Base-by-base conservation (phyloP, 1,140 invertebrate genomes). In the Prorops nasuta region DNA sequence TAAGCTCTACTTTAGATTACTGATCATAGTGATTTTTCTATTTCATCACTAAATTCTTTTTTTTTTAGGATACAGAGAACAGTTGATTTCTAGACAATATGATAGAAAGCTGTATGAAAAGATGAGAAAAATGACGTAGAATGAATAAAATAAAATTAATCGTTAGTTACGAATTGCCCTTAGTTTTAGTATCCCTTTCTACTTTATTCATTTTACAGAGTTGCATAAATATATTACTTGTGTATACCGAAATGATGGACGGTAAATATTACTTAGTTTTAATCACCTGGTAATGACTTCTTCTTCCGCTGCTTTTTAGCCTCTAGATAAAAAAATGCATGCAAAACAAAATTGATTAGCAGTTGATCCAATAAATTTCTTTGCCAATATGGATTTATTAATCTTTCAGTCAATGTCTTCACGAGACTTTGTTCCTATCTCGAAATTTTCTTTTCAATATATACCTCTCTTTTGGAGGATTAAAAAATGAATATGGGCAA, bases 241-340 rank as follows among this genome's bases (percentile, higher is more conserved):
- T 45, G 31, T 37, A 49, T 36, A 58, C 39, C 38, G 21, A 64
- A 32, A 40, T 47, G 43, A 57, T 55, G 38, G 42, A 54, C 41
- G 57, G 12, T 49, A 56, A 56, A 49, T 40, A 48, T 64, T 66
- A 69, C 62, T 75, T 62, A 70, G 62, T 69, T 63, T 67, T 68
- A 78, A 71, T 91, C 88, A 91, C 88, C 89, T 85, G 88, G 82
- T 79, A 89, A 78, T 77, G 87, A 91, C 83, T 91, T 91, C 83
- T 89, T 90, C 83, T 88, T 88, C 83, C 87, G 86, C 80, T 89
- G 86, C 86, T 91, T 92, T 90, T 91, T 92, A 84, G 88, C 88
- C 85, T 92, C 90, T 92, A 86, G 74, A 79, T 70, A 78, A 79
- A 79, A 82, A 83, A 81, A 79, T 71, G 74, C 79, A 82, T 82